A percentile compares a stretch with the other conserved stretches of the same genome.
These are phyloP conservation scores for Micromussa lordhowensis DNA, from an alignment of 92 coral and sea anemone genomes.

Conservation along the genomic window DNA sequence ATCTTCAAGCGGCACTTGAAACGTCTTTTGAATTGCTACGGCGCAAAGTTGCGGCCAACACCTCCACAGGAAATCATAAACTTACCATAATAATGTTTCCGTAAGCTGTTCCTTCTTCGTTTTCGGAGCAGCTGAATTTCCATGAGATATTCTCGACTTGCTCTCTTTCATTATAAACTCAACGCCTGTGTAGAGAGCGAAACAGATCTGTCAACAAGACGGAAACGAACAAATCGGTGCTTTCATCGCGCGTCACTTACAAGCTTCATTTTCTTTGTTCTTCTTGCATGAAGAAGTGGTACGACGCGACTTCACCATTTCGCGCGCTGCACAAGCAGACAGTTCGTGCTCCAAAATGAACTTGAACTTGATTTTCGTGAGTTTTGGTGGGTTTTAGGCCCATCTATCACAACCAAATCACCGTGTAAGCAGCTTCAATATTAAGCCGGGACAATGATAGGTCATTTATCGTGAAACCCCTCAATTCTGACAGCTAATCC, in stretches of 20 bases:
- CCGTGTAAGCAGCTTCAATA: constrained; percentile 29
- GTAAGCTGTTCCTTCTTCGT: constrained; percentile 85
- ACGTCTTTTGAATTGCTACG: background rate
- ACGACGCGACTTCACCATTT: constrained; percentile 23
- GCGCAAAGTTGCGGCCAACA: background rate
- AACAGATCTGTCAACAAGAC: constrained; percentile 22
- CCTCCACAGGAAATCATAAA: background rate
- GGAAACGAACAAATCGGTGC: constrained; percentile 3
- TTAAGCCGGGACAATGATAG: constrained; percentile 34
- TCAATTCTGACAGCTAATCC: constrained; percentile 37
- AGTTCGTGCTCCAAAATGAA: constrained; percentile 3
- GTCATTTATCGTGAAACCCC: constrained; percentile 36
- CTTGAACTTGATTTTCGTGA: constrained; percentile 17
- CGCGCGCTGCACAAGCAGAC: constrained; percentile 1
- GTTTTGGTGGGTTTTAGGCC: constrained; percentile 1
- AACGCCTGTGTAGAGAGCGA: constrained; percentile 42
- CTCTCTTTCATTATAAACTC: constrained; percentile 60
- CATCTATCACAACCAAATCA: constrained; percentile 10
- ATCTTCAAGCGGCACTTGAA: constrained; percentile 45
- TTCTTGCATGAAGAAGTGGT: background rate
- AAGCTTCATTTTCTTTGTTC: constrained; percentile 15
- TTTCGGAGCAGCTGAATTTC: constrained; percentile 65
- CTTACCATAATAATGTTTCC: constrained; percentile 79
- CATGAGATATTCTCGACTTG: constrained; percentile 48
- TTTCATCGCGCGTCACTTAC: constrained; percentile 24